Base-by-base conservation (phyloP, 2,888 invertebrate genomes). In the Drosophila nigricruria region DNA sequence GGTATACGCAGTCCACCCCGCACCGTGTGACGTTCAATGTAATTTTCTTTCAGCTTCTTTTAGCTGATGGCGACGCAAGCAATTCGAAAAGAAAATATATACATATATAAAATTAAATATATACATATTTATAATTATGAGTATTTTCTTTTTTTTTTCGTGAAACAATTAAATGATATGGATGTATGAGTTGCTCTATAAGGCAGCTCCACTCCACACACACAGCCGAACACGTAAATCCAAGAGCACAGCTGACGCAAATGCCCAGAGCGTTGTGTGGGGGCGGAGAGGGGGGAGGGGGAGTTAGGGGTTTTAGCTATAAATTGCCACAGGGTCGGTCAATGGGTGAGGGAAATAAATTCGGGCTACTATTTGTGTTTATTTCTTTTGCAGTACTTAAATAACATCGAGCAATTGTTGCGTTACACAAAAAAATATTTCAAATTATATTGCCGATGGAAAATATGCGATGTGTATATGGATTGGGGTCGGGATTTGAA, bases 231-330 rank as follows among this genome's bases (percentile, higher is more conserved):
- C 75, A 75, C 75, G 68, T 63, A 75, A 71, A 57, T 57, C 71
- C 83, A 87, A 84, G 84, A 84, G 32, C 87, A 72, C 73, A 81
- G 43, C 81, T 83, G 86, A 83, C 83, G 83, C 79, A 86, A 74
- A 83, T 82, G 67, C 67, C 3, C 27, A 25, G 6, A 58, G 38
- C 38, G 65, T 12, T 6, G 2, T 9, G 9, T 0, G 34, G 4
- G 8, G n/a, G 3, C 10, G 5, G 8, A 10, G 54, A 0, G 40
- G 23, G 23, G 12, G 23, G 34, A 47, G 16, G 30, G 12, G 1
- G 27, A n/a, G n/a, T n/a, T n/a, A n/a, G 27, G 47, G 27, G 18
- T 36, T n/a, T 30, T 34, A 12, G 52, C 49, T 34, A 69, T 75
- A 75, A 71, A 75, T 69, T 79, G 53, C 70, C 54, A 60, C 76